Evolutionary conservation across 2,888 invertebrate genomes (phyloP).

Genomic region (Hipparchia sbordonii): DNA sequence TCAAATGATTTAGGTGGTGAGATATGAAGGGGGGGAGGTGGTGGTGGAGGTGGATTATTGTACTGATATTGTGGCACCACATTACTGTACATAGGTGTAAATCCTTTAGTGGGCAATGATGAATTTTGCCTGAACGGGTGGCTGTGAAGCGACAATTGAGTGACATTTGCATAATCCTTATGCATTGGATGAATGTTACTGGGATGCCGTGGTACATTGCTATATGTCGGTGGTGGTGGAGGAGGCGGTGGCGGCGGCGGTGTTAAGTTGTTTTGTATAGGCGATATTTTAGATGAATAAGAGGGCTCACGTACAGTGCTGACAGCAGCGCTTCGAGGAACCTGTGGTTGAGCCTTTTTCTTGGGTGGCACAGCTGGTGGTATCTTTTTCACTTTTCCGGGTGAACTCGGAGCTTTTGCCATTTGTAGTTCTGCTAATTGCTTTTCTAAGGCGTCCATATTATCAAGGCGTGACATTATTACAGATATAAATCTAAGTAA

Average conservation of each 20-base stretch:
- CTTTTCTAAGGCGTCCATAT: slow-evolving; percentile 86
- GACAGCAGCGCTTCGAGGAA: slow-evolving; percentile 89
- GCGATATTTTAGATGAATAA: slow-evolving; percentile 84
- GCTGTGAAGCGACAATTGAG: slow-evolving; percentile 50
- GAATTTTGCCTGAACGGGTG: slow-evolving; percentile 51
- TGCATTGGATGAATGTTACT: slow-evolving; percentile 48
- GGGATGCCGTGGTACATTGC: slow-evolving; percentile 47
- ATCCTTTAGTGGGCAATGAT: slow-evolving; percentile 51
- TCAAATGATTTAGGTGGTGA: slow-evolving; percentile 71
- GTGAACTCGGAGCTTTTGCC: slow-evolving; percentile 68
- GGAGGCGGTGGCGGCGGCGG: slow-evolving; percentile 44
- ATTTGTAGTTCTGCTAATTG: slow-evolving; percentile 87
- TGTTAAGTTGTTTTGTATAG: slow-evolving; percentile 60
- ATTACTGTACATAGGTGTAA: slow-evolving; percentile 84
- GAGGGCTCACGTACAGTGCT: slow-evolving; percentile 88
- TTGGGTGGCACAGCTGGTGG: slow-evolving; percentile 92
- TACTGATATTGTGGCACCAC: slow-evolving; percentile 61
- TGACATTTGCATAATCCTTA: slow-evolving; percentile 71
- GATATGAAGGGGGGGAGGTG: slow-evolving; percentile 59
- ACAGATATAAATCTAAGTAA: too few relatives aligned
- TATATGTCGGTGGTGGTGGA: slow-evolving; percentile 61
- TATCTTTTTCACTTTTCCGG: slow-evolving; percentile 81
- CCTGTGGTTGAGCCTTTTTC: slow-evolving; percentile 86
- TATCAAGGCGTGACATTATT: slow-evolving; percentile 69
- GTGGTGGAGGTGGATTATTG: slow-evolving; percentile 80